Evolutionary conservation across 2,113 vertebrate species (phyloP).

Genomic region (Dendrocopos noguchii): DNA sequence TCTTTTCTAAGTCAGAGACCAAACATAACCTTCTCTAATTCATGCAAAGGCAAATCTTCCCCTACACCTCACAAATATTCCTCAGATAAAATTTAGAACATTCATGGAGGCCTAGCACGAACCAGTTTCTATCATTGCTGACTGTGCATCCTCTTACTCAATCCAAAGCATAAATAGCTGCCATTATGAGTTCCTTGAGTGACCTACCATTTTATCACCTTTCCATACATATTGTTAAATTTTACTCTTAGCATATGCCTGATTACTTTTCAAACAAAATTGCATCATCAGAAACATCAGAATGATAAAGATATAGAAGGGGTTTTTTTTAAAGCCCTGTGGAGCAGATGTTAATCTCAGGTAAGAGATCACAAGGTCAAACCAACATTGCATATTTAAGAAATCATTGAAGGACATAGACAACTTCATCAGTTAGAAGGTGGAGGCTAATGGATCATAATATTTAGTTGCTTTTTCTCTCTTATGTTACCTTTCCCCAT

Average conservation of each 20-base stretch:
- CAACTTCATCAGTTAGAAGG: neutral
- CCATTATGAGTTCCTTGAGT: neutral
- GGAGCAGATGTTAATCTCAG: neutral
- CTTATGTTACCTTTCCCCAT: neutral
- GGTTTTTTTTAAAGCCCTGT: neutral
- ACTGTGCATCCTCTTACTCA: neutral
- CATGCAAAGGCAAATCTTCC: neutral
- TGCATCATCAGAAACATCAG: neutral
- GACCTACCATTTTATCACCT: neutral
- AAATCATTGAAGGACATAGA: neutral
- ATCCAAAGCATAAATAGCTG: neutral
- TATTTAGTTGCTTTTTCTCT: neutral
- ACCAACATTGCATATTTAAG: neutral
- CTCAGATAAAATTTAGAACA: neutral
- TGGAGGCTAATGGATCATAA: neutral
- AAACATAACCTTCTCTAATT: no score
- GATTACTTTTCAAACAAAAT: neutral
- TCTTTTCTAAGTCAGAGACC: no score
- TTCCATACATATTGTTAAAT: neutral
- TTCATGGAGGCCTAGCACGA: neutral
- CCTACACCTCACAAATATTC: neutral
- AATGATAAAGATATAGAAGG: neutral
- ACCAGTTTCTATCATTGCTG: neutral
- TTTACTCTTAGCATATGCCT: neutral
- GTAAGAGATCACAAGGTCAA: neutral